phyloP scores from a whole-genome alignment of 2,113 vertebrate species.

The Oreochromis spilurus region DNA sequence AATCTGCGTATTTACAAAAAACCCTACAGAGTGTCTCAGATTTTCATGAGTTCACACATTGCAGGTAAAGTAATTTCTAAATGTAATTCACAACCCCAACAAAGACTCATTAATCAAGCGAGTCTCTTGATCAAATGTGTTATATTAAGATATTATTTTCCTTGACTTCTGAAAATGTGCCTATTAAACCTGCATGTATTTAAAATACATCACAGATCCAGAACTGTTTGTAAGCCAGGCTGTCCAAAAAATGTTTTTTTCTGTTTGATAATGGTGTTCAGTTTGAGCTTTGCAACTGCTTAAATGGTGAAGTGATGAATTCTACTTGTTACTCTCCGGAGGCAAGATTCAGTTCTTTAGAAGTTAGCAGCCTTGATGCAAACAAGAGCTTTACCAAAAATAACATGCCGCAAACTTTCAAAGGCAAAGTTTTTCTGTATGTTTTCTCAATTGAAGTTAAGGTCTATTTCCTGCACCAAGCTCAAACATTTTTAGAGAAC shows the following conservation, averaged over 20 bases:
- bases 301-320: conserved; percentile 48
- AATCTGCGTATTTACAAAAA: not conserved
- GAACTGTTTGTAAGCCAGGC: not conserved
- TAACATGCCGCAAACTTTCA: conserved; percentile 57
- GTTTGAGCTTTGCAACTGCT: conserved; percentile 30
- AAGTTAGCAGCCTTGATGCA: conserved; percentile 55
- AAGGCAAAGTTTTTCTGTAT: conserved; percentile 39
- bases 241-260: not conserved
- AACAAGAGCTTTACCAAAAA: conserved; percentile 64
- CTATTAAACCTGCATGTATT: not conserved
- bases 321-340: conserved; percentile 41
- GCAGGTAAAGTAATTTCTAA: conserved; percentile 15
- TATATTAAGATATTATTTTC: conserved; percentile 20
- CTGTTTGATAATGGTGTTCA: conserved; percentile 13
- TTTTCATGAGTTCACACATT: not conserved
- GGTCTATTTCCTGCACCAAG: conserved; percentile 48
- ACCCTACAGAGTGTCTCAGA: not conserved
- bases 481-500: conserved; percentile 34
- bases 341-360: conserved; percentile 42
- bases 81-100: not conserved
- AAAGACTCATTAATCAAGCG: conserved; percentile 10
- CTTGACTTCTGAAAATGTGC: not conserved
- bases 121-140: not conserved
- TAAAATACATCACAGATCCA: conserved; percentile 7
- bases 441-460: conserved; percentile 32